Base-by-base conservation (phyloP, 2,797 vertebrate genomes). In the Fistularia commersonii region DNA sequence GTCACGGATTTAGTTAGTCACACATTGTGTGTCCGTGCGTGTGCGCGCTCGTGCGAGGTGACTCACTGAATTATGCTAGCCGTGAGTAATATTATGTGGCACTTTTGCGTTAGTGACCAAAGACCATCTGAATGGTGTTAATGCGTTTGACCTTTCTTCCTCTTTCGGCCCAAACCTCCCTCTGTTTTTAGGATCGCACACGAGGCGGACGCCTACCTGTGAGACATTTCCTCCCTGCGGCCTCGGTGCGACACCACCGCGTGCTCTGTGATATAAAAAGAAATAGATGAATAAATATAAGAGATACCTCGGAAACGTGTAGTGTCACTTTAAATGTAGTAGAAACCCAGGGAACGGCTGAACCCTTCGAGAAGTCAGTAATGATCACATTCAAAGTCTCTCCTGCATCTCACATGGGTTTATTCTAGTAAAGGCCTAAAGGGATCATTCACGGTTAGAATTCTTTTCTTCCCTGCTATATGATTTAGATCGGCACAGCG, bases 101-200 rank as follows among this genome's bases (percentile, higher is more conserved):
- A 23, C 2, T 23, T 23, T 23, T 23, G 23, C 23, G 23, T 23
- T 23, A 23, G 23, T 11, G 9, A 34, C 32, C 8, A 1, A 45
- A 11, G 7, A 11, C n/a, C 7, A 7, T 44, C 31, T 45, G 23
- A 45, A 8, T 32, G 15, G 32, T 31, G 13, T 15, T 23, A 23
- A 3, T 31, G 41, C 41, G 31, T 34, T 3, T 33, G 11, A 8
- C 32, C 31, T 12, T 34, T 34, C 13, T 6, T 34, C 11, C 14
- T 6, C 6, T 8, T 52, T 23, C 8, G 6, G 8, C 12, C n/a
- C 32, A 6, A 32, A 5, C 32, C 48, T 32, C 23, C 1, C 5
- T 11, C 40, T 0, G 11, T 48, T 50, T 46, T 62, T 23, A 1
- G 38, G 36, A 64, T 63, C 42, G 64, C 48, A 72, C 59, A 48